Base-by-base conservation (phyloP, 37 sponge, comb jelly and placozoan species). In the Halisarca cf. caerulea region DNA sequence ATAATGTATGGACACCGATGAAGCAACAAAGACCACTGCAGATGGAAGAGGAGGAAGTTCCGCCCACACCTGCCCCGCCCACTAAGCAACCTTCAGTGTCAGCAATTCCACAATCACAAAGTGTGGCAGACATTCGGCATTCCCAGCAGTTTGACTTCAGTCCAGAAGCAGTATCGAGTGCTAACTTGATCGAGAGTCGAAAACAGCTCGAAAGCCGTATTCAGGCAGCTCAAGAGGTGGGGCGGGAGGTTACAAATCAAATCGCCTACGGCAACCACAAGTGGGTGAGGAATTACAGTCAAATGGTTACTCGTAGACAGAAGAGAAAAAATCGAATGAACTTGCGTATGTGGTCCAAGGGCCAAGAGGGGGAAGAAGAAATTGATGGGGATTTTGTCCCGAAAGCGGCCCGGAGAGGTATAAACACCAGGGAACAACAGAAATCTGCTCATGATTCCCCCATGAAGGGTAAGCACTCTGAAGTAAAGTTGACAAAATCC, bases 321-420 rank as follows among this genome's bases (percentile, higher is more conserved):
- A 55, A 55, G 57, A 17, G 57, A 66, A n/a, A n/a, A n/a, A n/a
- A n/a, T n/a, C n/a, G n/a, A n/a, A n/a, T n/a, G n/a, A 81, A 69
- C 89, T 7, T 89, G 85, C 72, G 24, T 84, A 15, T 34, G 89
- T 28, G 55, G 27, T 39, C 54, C 89, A 66, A 78, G 84, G 85
- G 85, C 81, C 28, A 59, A 79, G 40, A n/a, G 58, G 40, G 18
- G n/a, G n/a, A n/a, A n/a, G n/a, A n/a, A n/a, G n/a, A n/a, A n/a
- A n/a, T n/a, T n/a, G n/a, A n/a, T n/a, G n/a, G n/a, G n/a, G n/a
- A n/a, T n/a, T n/a, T n/a, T n/a, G n/a, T n/a, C n/a, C n/a, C n/a
- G n/a, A n/a, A n/a, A n/a, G n/a, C n/a, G n/a, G n/a, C n/a, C n/a
- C n/a, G n/a, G n/a, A n/a, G n/a, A n/a, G n/a, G n/a, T n/a, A n/a